Base-by-base conservation (phyloP, 2,888 invertebrate species). In the Malthinus flaveolus region DNA sequence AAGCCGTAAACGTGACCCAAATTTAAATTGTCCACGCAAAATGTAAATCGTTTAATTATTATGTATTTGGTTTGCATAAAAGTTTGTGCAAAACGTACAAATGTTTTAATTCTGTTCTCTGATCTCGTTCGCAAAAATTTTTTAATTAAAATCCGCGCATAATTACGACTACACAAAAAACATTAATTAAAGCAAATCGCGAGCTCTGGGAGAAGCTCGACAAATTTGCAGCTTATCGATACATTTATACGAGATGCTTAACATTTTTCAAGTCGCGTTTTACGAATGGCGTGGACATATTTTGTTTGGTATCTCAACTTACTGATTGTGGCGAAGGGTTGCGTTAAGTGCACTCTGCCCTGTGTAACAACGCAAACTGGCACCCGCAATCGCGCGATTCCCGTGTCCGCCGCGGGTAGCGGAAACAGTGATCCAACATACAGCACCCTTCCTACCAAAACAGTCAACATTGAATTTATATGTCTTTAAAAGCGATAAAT, bases 331-430 rank as follows among this genome's bases (percentile, higher is more conserved):
- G 64, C 47, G 66, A 63, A 57, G 84, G 84, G 53, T 85, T 85
- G 75, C 87, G 87, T 69, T 87, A 86, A 76, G 85, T 85, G 80
- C 87, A 87, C 76, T 88, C 89, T 71, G 87, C 93, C 77, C 92
- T 89, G 83, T 93, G 93, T 76, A 93, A 87, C 76, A 93, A 84
- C 74, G 92, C 92, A 82, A 93, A 93, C 81, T 93, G 91, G 84
- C 93, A 93, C 81, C 91, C 91, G 79, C 93, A 93, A 80, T 93
- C 93, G 78, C 92, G 88, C 69, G 88, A 85, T 68, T 86, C 85
- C 69, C 85, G 82, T 78, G 86, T 83, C 78, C 89, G 85, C 73
- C 90, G 85, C 69, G 90, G 88, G 80, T 89, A 90, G 83, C 89
- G 89, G 87, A 92, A 92, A 87, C 92, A 93, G 82, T 89, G 89